Conservation (phyloP, 2,797 vertebrate species). For the Girardinus metallicus region DNA sequence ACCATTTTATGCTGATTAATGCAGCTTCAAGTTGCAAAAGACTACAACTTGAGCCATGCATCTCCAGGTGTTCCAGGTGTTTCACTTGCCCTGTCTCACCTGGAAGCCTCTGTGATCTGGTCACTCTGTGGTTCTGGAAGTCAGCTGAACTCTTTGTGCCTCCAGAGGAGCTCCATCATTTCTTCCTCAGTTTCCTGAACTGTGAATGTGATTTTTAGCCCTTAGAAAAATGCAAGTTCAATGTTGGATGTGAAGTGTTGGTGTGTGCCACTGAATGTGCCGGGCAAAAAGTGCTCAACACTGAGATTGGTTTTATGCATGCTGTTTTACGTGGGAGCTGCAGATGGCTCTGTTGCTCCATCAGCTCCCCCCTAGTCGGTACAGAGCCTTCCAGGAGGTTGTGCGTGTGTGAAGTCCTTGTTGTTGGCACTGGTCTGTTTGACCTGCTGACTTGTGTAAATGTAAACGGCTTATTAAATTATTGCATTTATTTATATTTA, state of each 20-base stretch:
- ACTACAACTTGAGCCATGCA: not conserved
- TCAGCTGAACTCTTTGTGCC: not conserved
- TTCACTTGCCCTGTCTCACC: not conserved
- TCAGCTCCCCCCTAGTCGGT: conserved; percentile 59
- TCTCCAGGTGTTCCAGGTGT: not conserved
- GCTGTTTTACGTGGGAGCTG: conserved; percentile 60
- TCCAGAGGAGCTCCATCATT: not conserved
- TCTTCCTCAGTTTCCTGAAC: conserved; percentile 21
- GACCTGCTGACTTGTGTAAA: conserved; percentile 68
- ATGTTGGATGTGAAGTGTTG: conserved; percentile 4
- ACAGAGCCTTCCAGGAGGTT: conserved; percentile 57
- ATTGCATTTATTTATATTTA: conserved; percentile 65
- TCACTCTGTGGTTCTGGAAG: not conserved
- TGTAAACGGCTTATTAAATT: conserved; percentile 79
- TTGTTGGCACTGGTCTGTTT: conserved; percentile 30
- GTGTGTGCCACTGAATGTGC: not conserved
- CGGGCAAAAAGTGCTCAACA: not conserved
- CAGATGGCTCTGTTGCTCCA: conserved; percentile 64
- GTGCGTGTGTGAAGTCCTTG: conserved; percentile 20
- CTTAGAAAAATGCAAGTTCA: conserved; percentile 14
- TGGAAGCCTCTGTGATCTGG: not conserved
- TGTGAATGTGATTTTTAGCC: conserved; percentile 57
- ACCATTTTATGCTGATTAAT: not conserved
- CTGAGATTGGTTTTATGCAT: conserved; percentile 5
- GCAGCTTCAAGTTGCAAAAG: not conserved